These are phyloP conservation scores for Phlogophora meticulosa DNA, from an alignment of 2,888 invertebrate genomes.

Conservation along the genomic window DNA sequence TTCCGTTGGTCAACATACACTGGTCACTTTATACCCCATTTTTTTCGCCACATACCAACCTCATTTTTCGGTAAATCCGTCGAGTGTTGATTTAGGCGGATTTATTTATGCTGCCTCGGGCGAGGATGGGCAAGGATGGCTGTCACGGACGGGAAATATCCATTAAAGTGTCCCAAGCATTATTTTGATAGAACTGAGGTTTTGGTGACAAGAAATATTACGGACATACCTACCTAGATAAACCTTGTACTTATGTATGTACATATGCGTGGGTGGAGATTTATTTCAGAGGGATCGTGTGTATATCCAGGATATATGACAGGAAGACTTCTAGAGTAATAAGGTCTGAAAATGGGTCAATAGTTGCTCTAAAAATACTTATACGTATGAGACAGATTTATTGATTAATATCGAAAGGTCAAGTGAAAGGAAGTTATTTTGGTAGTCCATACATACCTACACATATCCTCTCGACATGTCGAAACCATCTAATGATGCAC, in stretches of 20 bases:
- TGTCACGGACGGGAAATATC: conserved; percentile 56
- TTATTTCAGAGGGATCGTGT: conserved; percentile 9
- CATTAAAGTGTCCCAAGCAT: conserved; percentile 60
- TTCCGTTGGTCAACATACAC: conserved; percentile 1
- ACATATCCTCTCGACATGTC: no score
- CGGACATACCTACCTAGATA: conserved; percentile 8
- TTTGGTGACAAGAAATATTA: conserved; percentile 35
- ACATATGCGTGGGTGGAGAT: background rate
- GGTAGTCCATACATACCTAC: no score
- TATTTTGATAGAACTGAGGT: conserved; percentile 54
- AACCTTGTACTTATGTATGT: background rate
- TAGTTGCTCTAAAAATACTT: background rate
- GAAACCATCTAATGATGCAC: no score
- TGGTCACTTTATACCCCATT: conserved; percentile 33
- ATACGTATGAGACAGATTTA: no score
- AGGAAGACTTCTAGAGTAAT: background rate
- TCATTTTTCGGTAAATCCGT: conserved; percentile 50
- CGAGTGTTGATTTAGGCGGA: conserved; percentile 66
- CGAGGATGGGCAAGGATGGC: conserved; percentile 50
- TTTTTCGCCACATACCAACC: conserved; percentile 38
- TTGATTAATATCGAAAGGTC: no score
- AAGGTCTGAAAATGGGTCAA: background rate
- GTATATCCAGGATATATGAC: background rate
- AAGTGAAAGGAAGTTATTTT: no score
- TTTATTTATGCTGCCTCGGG: conserved; percentile 64